phyloP scores from a whole-genome alignment of 2,113 vertebrate species.

The Sarotherodon lohbergeri region DNA sequence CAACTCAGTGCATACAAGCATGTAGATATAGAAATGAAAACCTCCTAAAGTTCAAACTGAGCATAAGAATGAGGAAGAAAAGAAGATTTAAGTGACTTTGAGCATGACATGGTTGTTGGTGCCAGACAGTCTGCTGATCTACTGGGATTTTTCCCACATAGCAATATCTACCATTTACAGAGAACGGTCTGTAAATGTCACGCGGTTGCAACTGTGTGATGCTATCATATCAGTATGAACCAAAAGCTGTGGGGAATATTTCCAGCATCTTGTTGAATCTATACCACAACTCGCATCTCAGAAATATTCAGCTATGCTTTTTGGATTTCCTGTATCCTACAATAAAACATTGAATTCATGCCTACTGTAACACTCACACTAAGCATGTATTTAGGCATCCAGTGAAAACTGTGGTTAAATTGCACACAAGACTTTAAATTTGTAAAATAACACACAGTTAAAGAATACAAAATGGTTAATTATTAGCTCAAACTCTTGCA shows the following conservation, averaged over 20 bases:
- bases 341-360: background rate
- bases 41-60: background rate
- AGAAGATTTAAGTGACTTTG: background rate
- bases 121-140: background rate
- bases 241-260: background rate
- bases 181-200: background rate
- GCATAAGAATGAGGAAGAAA: background rate
- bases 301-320: background rate
- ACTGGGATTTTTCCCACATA: background rate
- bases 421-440: background rate
- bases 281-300: background rate
- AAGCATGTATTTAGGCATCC: rapidly evolving
- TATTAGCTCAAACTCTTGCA: background rate
- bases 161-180: background rate
- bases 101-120: background rate
- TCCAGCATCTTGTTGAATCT: background rate
- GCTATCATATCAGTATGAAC: background rate
- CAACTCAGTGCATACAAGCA: background rate
- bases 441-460: background rate
- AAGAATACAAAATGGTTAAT: background rate
- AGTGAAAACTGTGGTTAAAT: background rate
- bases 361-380: background rate
- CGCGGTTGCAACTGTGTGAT: background rate
- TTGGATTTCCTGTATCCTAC: background rate
- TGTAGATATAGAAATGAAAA: background rate